Percentiles rank a stretch among this genome's conserved stretches.
Evolutionary conservation across 2,888 invertebrate genomes (phyloP).

Genomic region (Scrobipalpa atriplicella): DNA sequence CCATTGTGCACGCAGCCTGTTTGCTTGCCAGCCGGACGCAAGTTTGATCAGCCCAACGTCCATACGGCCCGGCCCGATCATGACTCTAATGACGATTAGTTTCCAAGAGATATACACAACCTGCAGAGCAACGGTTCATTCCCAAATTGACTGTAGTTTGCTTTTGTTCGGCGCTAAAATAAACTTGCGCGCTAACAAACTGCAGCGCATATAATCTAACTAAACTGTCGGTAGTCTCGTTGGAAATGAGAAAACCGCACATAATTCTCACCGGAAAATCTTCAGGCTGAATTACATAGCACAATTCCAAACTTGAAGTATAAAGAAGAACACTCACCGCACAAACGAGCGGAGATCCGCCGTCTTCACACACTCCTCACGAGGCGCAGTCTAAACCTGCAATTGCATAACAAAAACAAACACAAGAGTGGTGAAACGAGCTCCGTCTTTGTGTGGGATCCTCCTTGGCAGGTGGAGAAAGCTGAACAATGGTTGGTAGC

Average conservation of each 20-base stretch:
- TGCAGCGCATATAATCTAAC: background rate
- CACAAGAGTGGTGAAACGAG: constrained; percentile 73
- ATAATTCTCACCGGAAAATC: background rate
- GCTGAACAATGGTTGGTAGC: constrained; percentile 74
- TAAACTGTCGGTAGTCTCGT: background rate
- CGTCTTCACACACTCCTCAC: constrained; percentile 48
- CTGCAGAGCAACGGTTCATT: too few species aligned
- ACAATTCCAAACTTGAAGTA: constrained; percentile 8
- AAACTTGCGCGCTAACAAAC: background rate
- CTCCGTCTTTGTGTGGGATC: constrained; percentile 73
- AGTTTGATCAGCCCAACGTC: background rate
- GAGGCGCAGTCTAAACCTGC: constrained; percentile 69
- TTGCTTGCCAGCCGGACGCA: background rate
- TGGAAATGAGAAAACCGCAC: background rate
- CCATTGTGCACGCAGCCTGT: constrained; percentile 11
- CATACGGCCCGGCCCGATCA: background rate
- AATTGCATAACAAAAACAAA: constrained; percentile 81
- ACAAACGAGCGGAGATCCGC: constrained; percentile 56
- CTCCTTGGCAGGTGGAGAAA: constrained; percentile 78
- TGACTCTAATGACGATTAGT: constrained; percentile 11
- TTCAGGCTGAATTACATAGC: background rate
- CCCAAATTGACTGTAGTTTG: background rate
- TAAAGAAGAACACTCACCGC: constrained; percentile 41
- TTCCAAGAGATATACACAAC: background rate
- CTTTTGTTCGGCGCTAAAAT: background rate